Base-by-base conservation (phyloP, 64 coral and sea anemone genomes). In the Montipora sp. region DNA sequence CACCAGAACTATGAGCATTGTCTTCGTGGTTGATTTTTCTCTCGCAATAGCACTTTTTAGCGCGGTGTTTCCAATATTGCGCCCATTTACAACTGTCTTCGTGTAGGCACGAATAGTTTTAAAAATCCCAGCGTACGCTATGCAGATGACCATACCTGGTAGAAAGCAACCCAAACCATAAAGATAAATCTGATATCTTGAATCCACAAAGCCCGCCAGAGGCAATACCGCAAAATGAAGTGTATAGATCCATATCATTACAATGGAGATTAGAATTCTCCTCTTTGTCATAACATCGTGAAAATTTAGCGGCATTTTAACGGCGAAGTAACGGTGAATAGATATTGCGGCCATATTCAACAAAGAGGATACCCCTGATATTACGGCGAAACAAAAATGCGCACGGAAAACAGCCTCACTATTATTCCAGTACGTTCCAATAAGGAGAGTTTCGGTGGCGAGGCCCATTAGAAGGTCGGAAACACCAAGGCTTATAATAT, bases 401-500 rank as follows among this genome's bases (percentile, higher is more conserved):
- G 79, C 73, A 66, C 75, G 80, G 58, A 92, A 95, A 43, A 95
- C 84, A 1, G 59, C 8, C 46, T 88, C 80, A 9, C 53, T 83
- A 7, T 76, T 48, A 23, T 89, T 51, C 90, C 90, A 95, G 51
- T 92, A 92, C 6, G 94, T 92, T 5, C 59, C 94, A 69, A 90
- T 86, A 2, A 95, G 94, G 24, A 95, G 9, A 20, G 83, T 80
- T 59, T 95, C 94, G 21, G 79, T 77, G 51, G 88, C 76, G 36
- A 77, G 65, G 11, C 94, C 94, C 94, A 95, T 95, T 5, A 92
- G 19, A 77, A 95, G 94, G 58, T 95, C 94, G 10, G 94, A 95
- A 36, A 95, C 78, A 18, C 90, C 94, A n/a, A 95, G 23, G 69
- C 88, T 95, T 8, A 95, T 80, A n/a, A 95, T 92, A 58, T 83